Evolutionary conservation across 2,888 invertebrate genomes (phyloP).

Genomic region (Oscheius myriophilus): DNA sequence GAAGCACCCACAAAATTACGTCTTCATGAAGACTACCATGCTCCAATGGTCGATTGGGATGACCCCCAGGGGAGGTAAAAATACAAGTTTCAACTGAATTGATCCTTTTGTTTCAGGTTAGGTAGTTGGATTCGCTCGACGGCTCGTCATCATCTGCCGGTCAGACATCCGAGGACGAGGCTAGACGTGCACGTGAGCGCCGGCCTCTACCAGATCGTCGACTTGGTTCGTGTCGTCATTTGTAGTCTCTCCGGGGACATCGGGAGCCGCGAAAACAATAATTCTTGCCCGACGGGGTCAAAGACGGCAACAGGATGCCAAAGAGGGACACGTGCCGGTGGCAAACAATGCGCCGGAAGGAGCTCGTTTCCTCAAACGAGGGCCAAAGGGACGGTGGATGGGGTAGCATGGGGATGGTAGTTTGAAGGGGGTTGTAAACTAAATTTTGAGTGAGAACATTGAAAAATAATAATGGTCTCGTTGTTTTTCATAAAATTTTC

Average conservation of each 20-base stretch:
- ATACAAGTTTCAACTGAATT: background rate
- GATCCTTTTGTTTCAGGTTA: conserved; percentile 30
- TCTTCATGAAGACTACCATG: conserved; percentile 6
- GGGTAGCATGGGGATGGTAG: too few species aligned
- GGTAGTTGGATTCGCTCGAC: conserved; percentile 42
- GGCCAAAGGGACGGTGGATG: too few species aligned
- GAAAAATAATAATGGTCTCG: too few species aligned
- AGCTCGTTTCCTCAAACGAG: too few species aligned
- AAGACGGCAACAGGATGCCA: too few species aligned
- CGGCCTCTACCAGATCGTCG: conserved; percentile 69
- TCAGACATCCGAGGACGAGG: conserved; percentile 46
- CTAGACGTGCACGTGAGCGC: conserved; percentile 65
- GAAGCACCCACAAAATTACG: background rate
- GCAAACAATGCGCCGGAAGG: too few species aligned
- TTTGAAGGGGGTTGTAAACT: too few species aligned
- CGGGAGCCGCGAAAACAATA: too few species aligned
- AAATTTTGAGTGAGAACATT: too few species aligned
- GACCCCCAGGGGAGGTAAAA: conserved; percentile 32
- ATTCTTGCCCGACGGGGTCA: too few species aligned
- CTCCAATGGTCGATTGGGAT: conserved; percentile 7
- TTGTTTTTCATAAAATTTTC: too few species aligned
- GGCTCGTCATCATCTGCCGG: conserved; percentile 47
- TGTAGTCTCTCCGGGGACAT: background rate
- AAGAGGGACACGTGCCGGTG: too few species aligned
- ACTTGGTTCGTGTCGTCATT: conserved; percentile 54